These are phyloP conservation scores for Coendou prehensilis DNA, from an alignment of 2,797 vertebrate genomes.

Conservation along the genomic window DNA sequence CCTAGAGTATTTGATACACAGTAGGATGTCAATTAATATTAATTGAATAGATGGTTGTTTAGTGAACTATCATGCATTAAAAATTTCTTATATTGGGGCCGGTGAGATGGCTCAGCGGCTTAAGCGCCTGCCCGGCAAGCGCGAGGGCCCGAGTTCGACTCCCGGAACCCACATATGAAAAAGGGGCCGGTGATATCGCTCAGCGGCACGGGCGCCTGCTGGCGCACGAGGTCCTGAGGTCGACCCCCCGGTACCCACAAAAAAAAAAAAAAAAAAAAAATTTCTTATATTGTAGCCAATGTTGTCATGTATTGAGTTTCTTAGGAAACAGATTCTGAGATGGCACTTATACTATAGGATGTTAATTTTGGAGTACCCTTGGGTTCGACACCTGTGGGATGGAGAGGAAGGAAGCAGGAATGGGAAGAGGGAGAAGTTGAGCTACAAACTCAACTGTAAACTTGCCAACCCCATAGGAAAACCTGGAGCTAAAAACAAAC, in stretches of 20 bases:
- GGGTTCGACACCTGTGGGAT: not conserved
- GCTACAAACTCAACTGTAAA: not conserved
- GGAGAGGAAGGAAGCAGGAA: not conserved
- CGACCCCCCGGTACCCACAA: too few species aligned
- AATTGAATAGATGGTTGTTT: not conserved
- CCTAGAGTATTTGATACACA: not conserved
- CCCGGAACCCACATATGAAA: too few species aligned
- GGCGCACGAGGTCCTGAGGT: too few species aligned
- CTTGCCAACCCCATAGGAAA: not conserved
- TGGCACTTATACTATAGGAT: not conserved
- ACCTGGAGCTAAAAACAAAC: not conserved
- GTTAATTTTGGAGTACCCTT: not conserved
- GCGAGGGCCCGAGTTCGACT: too few species aligned
- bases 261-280: too few species aligned
- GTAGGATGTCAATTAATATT: not conserved
- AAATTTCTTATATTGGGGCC: too few species aligned
- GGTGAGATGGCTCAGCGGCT: too few species aligned
- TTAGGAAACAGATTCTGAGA: not conserved
- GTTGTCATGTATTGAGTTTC: not conserved
- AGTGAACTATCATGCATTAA: not conserved
- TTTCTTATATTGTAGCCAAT: not conserved
- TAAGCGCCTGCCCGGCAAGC: too few species aligned
- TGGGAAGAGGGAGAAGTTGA: not conserved
- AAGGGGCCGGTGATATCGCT: too few species aligned
- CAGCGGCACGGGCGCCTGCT: too few species aligned